A percentile compares a stretch with the other conserved stretches of the same genome.
Evolutionary conservation across 2,797 vertebrate species (phyloP).

Genomic region (Anas acuta): DNA sequence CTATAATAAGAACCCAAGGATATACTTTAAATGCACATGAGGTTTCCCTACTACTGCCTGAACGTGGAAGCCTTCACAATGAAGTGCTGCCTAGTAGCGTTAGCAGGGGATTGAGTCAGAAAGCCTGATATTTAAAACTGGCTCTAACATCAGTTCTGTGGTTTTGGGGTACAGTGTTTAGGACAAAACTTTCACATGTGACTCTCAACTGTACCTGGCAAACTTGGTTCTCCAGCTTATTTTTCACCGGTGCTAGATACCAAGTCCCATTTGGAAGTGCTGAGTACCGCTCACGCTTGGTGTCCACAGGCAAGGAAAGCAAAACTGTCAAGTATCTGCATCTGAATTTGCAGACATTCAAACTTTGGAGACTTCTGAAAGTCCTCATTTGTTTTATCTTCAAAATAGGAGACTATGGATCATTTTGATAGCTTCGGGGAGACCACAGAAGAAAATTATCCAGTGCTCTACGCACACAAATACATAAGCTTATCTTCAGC

Average conservation of each 20-base stretch:
- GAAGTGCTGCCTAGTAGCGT: not conserved
- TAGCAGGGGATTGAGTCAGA: conserved; percentile 20
- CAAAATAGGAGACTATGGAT: not conserved
- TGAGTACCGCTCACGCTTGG: not conserved
- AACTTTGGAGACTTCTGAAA: not conserved
- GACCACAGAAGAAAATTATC: not conserved
- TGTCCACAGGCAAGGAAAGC: rapidly evolving
- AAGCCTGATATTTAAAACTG: not conserved
- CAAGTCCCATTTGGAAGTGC: not conserved
- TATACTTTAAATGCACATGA: conserved; percentile 11
- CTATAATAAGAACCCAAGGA: not conserved
- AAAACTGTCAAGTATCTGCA: not conserved
- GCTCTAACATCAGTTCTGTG: not conserved
- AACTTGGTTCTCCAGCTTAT: not conserved
- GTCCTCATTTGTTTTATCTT: not conserved
- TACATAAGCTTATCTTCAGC: not conserved
- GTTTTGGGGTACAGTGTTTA: not conserved
- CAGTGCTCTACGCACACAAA: not conserved
- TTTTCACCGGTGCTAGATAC: not conserved
- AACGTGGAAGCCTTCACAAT: not conserved
- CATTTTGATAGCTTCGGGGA: not conserved
- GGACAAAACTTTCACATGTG: not conserved
- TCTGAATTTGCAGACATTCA: not conserved
- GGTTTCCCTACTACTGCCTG: not conserved
- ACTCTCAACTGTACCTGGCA: not conserved